Conservation (phyloP, 2,113 vertebrate species). For the Tachysurus vachellii region DNA sequence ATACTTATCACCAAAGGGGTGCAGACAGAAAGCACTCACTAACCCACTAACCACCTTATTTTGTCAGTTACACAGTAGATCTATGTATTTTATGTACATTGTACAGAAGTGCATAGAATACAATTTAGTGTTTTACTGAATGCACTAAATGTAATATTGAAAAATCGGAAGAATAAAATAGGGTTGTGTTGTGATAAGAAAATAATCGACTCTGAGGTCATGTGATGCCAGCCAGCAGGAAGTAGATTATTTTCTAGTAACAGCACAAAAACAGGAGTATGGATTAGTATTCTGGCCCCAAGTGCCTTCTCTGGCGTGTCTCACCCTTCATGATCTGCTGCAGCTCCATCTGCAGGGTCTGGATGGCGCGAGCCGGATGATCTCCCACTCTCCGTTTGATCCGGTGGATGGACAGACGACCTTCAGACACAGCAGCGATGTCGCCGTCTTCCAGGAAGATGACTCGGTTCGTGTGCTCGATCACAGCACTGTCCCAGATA, state of each 20-base stretch:
- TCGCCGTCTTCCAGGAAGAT: conserved; percentile 98
- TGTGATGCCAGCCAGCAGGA: background rate
- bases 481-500: conserved; percentile 80
- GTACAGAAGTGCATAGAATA: background rate
- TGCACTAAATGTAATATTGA: background rate
- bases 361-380: conserved; percentile 89
- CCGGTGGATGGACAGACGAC: conserved; percentile 93
- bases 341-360: conserved; percentile 97
- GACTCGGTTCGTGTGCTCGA: conserved; percentile 95
- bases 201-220: background rate
- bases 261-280: background rate
- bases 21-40: too few species aligned
- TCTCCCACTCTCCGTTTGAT: conserved; percentile 90
- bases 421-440: conserved; percentile 88
- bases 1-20: too few species aligned
- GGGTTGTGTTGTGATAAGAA: background rate
- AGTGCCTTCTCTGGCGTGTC: background rate
- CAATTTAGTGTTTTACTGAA: too few species aligned
- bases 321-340: conserved; percentile 99
- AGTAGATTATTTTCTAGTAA: background rate
- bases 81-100: background rate
- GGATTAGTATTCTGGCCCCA: background rate
- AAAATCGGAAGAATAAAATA: background rate
- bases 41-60: too few species aligned
- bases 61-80: too few species aligned